Evolutionary conservation across 2,113 vertebrate genomes (phyloP).

Genomic region (Phainopepla nitens): DNA sequence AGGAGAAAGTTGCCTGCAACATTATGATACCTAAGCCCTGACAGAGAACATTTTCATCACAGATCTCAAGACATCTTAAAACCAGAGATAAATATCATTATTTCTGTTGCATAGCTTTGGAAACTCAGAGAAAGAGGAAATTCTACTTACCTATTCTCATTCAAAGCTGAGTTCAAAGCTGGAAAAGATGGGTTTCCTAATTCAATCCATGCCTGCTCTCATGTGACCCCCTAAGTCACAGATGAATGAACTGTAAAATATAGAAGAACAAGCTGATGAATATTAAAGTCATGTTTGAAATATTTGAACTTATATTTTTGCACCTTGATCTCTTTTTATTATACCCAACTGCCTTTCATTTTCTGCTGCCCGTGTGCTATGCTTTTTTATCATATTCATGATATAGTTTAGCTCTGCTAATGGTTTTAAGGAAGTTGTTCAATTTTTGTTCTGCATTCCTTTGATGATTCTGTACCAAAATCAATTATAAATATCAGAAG

Average conservation of each 20-base stretch:
- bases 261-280: slow-evolving; percentile 5
- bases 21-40: background rate
- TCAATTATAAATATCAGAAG: background rate
- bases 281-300: slow-evolving; percentile 12
- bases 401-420: background rate
- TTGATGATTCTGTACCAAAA: slow-evolving; percentile 16
- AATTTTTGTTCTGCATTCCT: background rate
- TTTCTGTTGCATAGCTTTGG: background rate
- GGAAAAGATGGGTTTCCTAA: background rate
- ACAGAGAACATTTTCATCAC: background rate
- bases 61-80: background rate
- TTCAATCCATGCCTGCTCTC: background rate
- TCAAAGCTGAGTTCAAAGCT: background rate
- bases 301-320: slow-evolving; percentile 16
- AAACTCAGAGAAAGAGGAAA: background rate
- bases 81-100: background rate
- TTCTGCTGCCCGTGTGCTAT: background rate
- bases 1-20: background rate
- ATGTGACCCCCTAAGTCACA: background rate
- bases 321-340: slow-evolving; percentile 8
- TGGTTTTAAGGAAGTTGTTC: background rate
- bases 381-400: background rate
- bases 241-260: slow-evolving; percentile 28
- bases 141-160: background rate
- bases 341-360: background rate